Evolutionary conservation across 2,113 vertebrate species (phyloP).

Genomic region (Ceratotherium simum): DNA sequence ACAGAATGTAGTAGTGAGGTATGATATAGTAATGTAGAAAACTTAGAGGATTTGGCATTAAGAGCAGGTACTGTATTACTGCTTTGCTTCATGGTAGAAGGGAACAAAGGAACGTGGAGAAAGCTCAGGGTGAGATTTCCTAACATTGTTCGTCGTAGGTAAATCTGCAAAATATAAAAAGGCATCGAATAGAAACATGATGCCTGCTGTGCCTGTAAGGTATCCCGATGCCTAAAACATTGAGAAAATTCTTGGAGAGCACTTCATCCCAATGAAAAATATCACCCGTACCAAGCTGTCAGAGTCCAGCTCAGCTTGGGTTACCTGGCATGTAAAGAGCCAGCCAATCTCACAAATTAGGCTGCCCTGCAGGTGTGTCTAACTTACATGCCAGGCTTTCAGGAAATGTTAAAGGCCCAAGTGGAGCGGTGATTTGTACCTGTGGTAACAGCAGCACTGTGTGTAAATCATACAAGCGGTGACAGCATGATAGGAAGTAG

Average conservation of each 20-base stretch:
- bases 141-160: slow-evolving; percentile 47
- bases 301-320: slow-evolving; percentile 4
- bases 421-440: slow-evolving; percentile 23
- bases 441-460: neutral
- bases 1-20: neutral
- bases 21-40: neutral
- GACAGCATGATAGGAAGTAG: neutral
- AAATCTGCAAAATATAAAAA: slow-evolving; percentile 63
- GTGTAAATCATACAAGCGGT: neutral
- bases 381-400: slow-evolving; percentile 3
- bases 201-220: slow-evolving; percentile 40
- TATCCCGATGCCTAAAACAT: slow-evolving; percentile 1
- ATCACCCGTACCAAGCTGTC: neutral
- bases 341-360: slow-evolving; percentile 51
- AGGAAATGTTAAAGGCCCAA: slow-evolving; percentile 36
- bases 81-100: neutral
- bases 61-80: neutral
- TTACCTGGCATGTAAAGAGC: slow-evolving; percentile 35
- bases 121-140: slow-evolving; percentile 48
- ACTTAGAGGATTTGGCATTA: slow-evolving; percentile 59
- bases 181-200: slow-evolving; percentile 43
- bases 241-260: slow-evolving; percentile 35
- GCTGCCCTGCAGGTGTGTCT: slow-evolving; percentile 25
- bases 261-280: neutral
- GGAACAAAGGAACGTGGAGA: slow-evolving; percentile 41